Evolutionary conservation across 2,113 vertebrate species (phyloP), one percentile per base, ranked within the genome.

Genomic region (Gallinago paraguaiae): DNA sequence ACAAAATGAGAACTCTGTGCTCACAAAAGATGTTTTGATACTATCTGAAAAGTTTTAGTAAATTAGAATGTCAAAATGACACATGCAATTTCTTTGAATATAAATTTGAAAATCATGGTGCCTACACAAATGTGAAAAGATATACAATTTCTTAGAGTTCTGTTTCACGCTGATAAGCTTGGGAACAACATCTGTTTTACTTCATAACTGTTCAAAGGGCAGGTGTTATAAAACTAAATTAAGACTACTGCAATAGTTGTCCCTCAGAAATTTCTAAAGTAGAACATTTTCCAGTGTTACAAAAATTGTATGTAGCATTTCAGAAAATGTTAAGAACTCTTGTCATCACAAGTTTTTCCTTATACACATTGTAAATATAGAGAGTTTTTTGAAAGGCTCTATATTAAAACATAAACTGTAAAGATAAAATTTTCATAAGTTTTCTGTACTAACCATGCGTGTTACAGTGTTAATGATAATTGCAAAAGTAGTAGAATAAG

Each of bases 261-360:
- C 65, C 13, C 71, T 90, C 50, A 41, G 86, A 46, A 92, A 88
- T 95, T 95, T 97, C 83, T 95, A 93, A 88, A 97, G 95, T n/a
- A 93, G 50, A 96, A 57, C 15, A 31, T 65, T 95, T 91, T 88
- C 82, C 82, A 94, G 53, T 69, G 56, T 94, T 80, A 88, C 86
- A 96, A 97, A 96, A 92, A 90, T 41, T 79, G 81, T 33, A 85
- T 18, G 56, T 28, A 88, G 51, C 43, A 43, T 88, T 96, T 96
- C 10, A 30, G 84, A 96, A 97, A 97, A 96, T 79, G 20, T 80
- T 86, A 93, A 63, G 48, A 78, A 92, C 37, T 91, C 57, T 88
- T 95, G 72, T 90, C 10, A 11, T 84, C 48, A 74, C 17, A 9
- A 78, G 45, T 91, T 94, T 92, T 81, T 94, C 67, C 60, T 85